Percentiles rank a stretch among this genome's conserved stretches.
These are phyloP conservation scores for Polyploca ridens DNA, from an alignment of 2,888 invertebrate species.

Conservation along the genomic window DNA sequence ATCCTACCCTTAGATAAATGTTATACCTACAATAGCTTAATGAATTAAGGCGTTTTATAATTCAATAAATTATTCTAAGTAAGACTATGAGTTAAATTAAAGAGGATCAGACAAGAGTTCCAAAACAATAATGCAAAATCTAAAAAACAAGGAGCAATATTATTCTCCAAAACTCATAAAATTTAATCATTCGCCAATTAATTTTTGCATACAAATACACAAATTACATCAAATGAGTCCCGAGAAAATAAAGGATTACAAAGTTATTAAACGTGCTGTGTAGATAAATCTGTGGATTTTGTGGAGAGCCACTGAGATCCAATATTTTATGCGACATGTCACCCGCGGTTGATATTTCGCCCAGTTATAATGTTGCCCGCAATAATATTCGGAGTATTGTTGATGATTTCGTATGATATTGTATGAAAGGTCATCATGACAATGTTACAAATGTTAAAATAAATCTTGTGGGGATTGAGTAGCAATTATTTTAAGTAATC, in stretches of 20 bases:
- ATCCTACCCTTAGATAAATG: too few species aligned
- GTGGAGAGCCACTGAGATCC: constrained; percentile 23
- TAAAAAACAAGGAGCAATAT: background rate
- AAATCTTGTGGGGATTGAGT: too few species aligned
- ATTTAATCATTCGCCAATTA: constrained; percentile 4
- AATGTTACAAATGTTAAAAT: too few species aligned
- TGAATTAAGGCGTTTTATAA: too few species aligned
- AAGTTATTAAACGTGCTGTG: constrained; percentile 40
- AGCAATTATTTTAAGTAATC: too few species aligned
- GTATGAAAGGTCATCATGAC: background rate
- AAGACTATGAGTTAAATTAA: too few species aligned
- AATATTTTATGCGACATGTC: constrained; percentile 7
- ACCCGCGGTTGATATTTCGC: constrained; percentile 1
- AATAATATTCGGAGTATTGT: background rate
- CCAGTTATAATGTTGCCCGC: constrained; percentile 1
- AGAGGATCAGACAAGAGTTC: too few species aligned
- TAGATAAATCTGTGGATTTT: constrained; percentile 35
- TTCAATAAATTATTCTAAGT: too few species aligned
- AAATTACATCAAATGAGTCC: constrained; percentile 7
- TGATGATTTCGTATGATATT: background rate
- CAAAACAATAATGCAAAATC: too few species aligned
- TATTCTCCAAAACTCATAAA: background rate
- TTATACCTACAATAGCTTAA: too few species aligned
- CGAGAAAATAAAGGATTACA: constrained; percentile 30
- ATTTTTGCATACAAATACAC: constrained; percentile 13